Evolutionary conservation across 2,113 vertebrate genomes (phyloP).

Genomic region (Cyanoderma ruficeps): DNA sequence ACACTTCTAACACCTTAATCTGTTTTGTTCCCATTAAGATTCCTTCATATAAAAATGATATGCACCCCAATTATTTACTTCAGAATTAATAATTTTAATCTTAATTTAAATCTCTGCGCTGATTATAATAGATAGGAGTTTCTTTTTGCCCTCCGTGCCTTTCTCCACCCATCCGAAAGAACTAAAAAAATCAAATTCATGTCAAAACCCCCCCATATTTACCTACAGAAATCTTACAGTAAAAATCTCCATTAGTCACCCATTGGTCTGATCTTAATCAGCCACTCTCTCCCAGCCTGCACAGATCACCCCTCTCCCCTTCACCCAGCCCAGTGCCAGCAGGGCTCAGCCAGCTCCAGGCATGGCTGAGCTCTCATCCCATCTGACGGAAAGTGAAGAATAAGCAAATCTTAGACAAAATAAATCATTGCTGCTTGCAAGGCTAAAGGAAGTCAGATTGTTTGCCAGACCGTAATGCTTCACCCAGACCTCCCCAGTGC

Average conservation of each 20-base stretch:
- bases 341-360: accelerated
- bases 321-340: not conserved
- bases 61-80: not conserved
- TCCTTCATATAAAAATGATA: not conserved
- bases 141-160: not conserved
- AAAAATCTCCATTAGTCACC: not conserved
- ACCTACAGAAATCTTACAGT: not conserved
- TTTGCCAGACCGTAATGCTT: not conserved
- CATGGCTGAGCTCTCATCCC: not conserved
- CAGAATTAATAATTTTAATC: not conserved
- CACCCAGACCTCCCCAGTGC: not conserved
- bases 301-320: not conserved
- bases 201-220: accelerated
- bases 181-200: not conserved
- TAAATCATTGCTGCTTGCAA: not conserved
- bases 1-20: not conserved
- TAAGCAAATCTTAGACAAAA: not conserved
- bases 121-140: not conserved
- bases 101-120: not conserved
- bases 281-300: not conserved
- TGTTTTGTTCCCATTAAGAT: not conserved
- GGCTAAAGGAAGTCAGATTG: not conserved
- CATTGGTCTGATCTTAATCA: not conserved
- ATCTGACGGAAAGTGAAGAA: not conserved
- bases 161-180: not conserved